phyloP scores from a whole-genome alignment of 2,797 vertebrate species.

The Anguilla pacifica region DNA sequence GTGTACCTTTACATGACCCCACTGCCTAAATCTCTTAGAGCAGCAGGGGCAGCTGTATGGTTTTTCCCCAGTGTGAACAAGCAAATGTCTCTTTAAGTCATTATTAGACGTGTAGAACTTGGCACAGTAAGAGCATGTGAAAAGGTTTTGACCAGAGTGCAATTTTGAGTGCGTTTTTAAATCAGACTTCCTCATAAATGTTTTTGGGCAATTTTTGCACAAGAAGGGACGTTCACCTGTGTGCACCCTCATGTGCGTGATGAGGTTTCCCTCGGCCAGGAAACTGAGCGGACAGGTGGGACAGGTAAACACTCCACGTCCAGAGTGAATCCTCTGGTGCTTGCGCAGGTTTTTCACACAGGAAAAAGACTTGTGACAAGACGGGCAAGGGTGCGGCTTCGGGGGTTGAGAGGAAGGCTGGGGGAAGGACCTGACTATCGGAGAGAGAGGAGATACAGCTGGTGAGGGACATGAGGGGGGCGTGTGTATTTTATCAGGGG shows the following conservation, averaged over 20 bases:
- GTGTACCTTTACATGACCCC: slow-evolving; percentile 20
- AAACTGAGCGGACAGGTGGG: slow-evolving; percentile 12
- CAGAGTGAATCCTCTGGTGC: slow-evolving; percentile 10
- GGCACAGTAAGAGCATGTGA: slow-evolving; percentile 14
- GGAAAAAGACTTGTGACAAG: slow-evolving; percentile 16
- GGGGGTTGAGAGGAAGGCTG: slow-evolving; percentile 2
- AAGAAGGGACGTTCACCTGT: slow-evolving; percentile 16
- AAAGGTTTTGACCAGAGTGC: slow-evolving; percentile 22
- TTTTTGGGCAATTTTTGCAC: slow-evolving; percentile 19
- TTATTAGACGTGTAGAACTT: slow-evolving; percentile 15
- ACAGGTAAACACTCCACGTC: slow-evolving; percentile 2
- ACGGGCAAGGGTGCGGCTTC: slow-evolving; percentile 12
- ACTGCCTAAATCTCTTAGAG: slow-evolving; percentile 13
- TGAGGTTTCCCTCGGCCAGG: slow-evolving; percentile 17
- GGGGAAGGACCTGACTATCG: neutral
- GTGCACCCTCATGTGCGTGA: slow-evolving; percentile 19
- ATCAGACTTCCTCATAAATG: slow-evolving; percentile 20
- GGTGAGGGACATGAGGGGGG: neutral
- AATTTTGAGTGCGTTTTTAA: slow-evolving; percentile 10
- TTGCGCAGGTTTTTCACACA: slow-evolving; percentile 16
- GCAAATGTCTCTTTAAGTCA: slow-evolving; percentile 15
- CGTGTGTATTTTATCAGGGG: neutral
- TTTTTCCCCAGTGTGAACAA: slow-evolving; percentile 19
- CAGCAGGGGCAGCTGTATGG: slow-evolving; percentile 11
- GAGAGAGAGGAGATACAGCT: neutral